Evolutionary conservation across 1,140 invertebrate genomes (phyloP).

Genomic region (Diorhabda sublineata): DNA sequence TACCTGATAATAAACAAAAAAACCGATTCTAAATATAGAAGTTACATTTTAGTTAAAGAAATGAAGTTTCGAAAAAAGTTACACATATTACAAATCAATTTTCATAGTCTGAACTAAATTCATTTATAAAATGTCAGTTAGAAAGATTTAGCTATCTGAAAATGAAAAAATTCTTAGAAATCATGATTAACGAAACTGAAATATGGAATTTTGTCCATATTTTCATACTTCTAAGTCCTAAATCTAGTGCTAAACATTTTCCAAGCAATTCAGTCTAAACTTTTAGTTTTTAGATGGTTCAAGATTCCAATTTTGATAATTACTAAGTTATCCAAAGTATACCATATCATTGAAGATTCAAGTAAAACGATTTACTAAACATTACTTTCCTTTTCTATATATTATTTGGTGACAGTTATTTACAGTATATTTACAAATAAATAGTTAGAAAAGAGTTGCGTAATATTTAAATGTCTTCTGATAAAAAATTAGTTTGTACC

Average conservation of each 20-base stretch:
- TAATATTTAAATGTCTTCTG: not conserved
- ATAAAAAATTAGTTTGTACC: not conserved
- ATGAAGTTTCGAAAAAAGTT: not conserved
- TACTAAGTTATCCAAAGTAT: too few species aligned
- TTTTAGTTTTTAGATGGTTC: too few species aligned
- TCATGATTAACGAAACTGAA: too few species aligned
- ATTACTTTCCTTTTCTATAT: not conserved
- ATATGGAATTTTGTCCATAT: too few species aligned
- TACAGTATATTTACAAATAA: not conserved
- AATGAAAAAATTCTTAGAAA: too few species aligned
- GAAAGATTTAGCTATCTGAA: too few species aligned
- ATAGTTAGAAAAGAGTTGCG: not conserved
- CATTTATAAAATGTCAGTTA: not conserved
- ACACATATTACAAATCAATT: not conserved
- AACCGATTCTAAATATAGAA: not conserved
- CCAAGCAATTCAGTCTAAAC: too few species aligned
- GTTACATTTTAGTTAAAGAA: not conserved
- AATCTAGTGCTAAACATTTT: too few species aligned
- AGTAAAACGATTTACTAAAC: not conserved
- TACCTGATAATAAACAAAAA: not conserved
- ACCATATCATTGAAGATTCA: not conserved
- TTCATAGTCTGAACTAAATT: not conserved
- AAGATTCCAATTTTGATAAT: too few species aligned
- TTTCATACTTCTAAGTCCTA: too few species aligned
- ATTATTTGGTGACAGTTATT: not conserved